Percentiles rank a stretch among this genome's conserved stretches.
These are phyloP conservation scores for Poeciliopsis infans DNA, from an alignment of 2,797 vertebrate species.

Conservation along the genomic window DNA sequence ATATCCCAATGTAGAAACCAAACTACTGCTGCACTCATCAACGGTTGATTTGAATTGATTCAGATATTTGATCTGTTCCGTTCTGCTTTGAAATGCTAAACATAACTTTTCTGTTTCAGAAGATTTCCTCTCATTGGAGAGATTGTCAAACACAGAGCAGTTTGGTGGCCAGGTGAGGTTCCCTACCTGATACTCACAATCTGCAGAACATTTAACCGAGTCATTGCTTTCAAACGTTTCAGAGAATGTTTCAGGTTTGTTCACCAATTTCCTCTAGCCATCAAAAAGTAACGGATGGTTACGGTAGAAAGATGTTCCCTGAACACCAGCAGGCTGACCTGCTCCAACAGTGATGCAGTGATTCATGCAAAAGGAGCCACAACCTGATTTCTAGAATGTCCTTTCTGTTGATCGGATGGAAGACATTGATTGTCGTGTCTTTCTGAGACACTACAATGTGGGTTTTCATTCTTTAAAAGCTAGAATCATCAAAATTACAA, in stretches of 20 bases:
- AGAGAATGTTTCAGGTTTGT: background rate
- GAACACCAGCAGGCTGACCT: background rate
- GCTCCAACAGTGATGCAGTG: background rate
- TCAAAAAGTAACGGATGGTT: background rate
- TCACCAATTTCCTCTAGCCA: background rate
- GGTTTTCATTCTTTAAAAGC: too few relatives aligned
- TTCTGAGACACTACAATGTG: background rate
- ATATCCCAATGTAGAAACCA: background rate
- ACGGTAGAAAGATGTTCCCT: background rate
- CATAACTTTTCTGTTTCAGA: slow-evolving; percentile 56
- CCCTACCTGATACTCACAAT: background rate
- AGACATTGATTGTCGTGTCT: background rate
- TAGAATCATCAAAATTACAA: too few relatives aligned
- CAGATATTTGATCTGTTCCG: background rate
- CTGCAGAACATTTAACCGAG: background rate
- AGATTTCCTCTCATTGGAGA: slow-evolving; percentile 48
- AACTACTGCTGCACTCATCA: background rate
- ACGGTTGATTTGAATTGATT: background rate
- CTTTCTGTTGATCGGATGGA: background rate
- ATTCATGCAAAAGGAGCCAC: background rate
- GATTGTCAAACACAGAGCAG: slow-evolving; percentile 49
- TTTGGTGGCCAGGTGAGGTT: slow-evolving; percentile 55
- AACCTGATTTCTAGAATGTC: background rate
- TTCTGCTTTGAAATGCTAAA: background rate
- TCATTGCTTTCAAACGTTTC: background rate